Evolutionary conservation across 2,113 vertebrate genomes (phyloP), one percentile per base, ranked within the genome.

Genomic region (Mesocricetus auratus): DNA sequence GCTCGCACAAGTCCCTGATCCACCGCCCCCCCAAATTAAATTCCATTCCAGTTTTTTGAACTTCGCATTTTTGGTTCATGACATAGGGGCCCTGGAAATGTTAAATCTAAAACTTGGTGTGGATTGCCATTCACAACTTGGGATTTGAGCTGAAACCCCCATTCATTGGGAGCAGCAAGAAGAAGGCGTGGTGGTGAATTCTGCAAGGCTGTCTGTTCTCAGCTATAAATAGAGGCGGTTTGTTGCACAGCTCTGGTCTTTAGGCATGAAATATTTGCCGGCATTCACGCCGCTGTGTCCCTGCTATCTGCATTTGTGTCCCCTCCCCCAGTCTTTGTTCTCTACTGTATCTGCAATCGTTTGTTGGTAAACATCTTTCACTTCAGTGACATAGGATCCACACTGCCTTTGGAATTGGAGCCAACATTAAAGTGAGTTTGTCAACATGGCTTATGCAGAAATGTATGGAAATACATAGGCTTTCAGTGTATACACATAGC

Each of bases 61-160:
- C 58, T 29, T 97, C 29, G 42, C 98, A 98, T 98, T 98, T 95
- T 99, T 98, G 97, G 96, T 97, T 97, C 97, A 97, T 98, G 98
- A 98, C 98, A 98, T 95, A 98, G 92, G 90, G 97, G 82, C 94
- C 86, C 94, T 96, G 85, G 60, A 78, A 97, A 97, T 94, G 98
- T 86, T 97, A 64, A 13, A 42, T 45, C 69, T 97, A 99, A 98
- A 98, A 98, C 97, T 75, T 45, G 98, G 98, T 94, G 60, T 97
- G 98, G 98, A 98, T 0, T 96, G n/a, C 6, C 4, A 74, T 88
- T 88, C 69, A 92, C 93, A 97, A 95, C 93, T 87, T 79, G 98
- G 98, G 92, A 92, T 96, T 68, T 91, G 96, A 86, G 36, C 75
- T 77, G 95, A 96, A 96, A 96, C 89, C 86, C 56, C 81, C 90